Evolutionary conservation across 2,888 invertebrate genomes (phyloP), one percentile per base, ranked within the genome.

Genomic region (Hypomecis punctinalis): DNA sequence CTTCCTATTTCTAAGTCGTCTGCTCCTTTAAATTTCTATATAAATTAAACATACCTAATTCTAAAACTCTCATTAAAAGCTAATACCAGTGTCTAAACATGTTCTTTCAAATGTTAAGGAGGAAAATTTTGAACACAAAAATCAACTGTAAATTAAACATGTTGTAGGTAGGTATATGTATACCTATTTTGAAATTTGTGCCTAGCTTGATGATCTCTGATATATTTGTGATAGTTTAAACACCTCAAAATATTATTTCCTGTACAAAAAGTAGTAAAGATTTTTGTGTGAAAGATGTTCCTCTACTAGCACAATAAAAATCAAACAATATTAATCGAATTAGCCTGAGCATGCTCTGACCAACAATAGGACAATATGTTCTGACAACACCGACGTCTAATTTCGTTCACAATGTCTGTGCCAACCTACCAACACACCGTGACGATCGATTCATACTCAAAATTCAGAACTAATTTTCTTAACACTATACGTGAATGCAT

Each of bases 331-430:
- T 42, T 23, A 23, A 7, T 35, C 37, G 45, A 9, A 53, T 53
- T 42, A 54, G 63, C 63, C 52, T 42, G 33, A 48, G 61, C 53
- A 54, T 61, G 54, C 70, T 69, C 68, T 71, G 68, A 69, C 71
- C 66, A 36, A 35, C 9, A 42, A 48, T 53, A 53, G 53, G 61
- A 40, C 53, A 43, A 47, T 42, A 47, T 47, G 61, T 36, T 47
- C 39, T 33, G 9, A 46, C 6, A 33, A 33, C 43, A 53, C 36
- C 1, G 2, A 43, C 23, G 23, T 45, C 11, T 43, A 6, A 3
- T 3, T 5, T 6, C 43, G 5, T 10, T 9, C 9, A 8, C 39
- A 39, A 39, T 8, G 39, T 9, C 39, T 8, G 9, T 39, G 9
- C 46, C 11, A 46, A 46, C 23, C 23, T 23, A 37, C 47, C 23